phyloP scores from a whole-genome alignment of 2,888 invertebrate genomes.

The Sinodicranocentrus sp. region DNA sequence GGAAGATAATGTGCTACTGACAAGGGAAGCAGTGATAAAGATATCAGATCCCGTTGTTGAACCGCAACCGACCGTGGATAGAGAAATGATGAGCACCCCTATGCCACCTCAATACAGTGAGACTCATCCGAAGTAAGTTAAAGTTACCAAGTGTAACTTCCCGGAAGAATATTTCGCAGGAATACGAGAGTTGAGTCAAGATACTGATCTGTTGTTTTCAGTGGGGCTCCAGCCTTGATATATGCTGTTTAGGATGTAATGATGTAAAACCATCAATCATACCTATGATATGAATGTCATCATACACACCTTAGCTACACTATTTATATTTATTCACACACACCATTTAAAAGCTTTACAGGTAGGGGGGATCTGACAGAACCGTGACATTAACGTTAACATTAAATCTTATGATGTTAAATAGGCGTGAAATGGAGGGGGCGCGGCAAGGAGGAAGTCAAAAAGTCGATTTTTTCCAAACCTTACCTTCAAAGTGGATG shows the following conservation, averaged over 20 bases:
- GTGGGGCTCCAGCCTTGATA: slow-evolving; percentile 75
- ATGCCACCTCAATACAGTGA: slow-evolving; percentile 76
- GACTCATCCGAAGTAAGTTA: slow-evolving; percentile 76
- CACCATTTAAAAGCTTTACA: too few species aligned
- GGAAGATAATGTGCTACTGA: slow-evolving; percentile 51
- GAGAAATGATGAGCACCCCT: slow-evolving; percentile 70
- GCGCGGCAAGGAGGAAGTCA: too few species aligned
- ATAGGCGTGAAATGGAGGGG: too few species aligned
- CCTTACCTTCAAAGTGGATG: too few species aligned
- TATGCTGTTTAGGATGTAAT: slow-evolving; percentile 74
- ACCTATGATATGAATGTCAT: too few species aligned
- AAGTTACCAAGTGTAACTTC: slow-evolving; percentile 3
- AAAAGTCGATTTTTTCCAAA: too few species aligned
- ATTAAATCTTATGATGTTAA: too few species aligned
- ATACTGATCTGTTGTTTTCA: slow-evolving; percentile 48
- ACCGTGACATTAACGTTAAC: too few species aligned
- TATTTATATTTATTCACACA: too few species aligned
- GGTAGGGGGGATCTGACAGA: too few species aligned
- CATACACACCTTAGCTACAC: too few species aligned
- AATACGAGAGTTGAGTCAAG: background rate
- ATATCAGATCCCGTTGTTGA: slow-evolving; percentile 51
- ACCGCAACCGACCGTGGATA: slow-evolving; percentile 50
- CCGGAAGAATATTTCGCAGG: background rate
- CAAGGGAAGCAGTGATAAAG: slow-evolving; percentile 70
- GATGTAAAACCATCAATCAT: too few species aligned